Evolutionary conservation across 1,140 invertebrate genomes (phyloP), one percentile per base, ranked within the genome.

Genomic region (Diachasma alloeum): DNA sequence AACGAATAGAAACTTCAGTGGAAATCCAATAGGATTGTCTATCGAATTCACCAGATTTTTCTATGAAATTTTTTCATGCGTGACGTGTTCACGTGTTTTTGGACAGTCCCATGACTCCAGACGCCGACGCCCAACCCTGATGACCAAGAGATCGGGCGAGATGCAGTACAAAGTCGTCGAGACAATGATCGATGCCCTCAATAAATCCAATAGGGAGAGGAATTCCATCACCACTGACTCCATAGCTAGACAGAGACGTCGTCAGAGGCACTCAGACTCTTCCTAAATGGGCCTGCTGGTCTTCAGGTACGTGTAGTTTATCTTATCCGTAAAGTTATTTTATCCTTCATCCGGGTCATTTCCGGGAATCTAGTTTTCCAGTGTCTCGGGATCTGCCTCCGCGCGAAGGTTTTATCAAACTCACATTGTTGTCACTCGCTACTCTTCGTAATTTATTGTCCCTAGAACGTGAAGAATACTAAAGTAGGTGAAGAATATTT

Each of bases 361-460:
- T 48, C 13, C 37, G 59, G 5, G 2, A 15, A 13, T 26, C 63
- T 31, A 74, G 44, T 17, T 59, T 46, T 44, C 63, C 42, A 76
- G 42, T 59, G 26, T 63, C 59, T 15, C 59, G 19, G 11, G 22
- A 5, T 26, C 67, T 44, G 22, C 19, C n/a, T 24, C 63, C 74
- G n/a, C 74, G 67, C 44, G 44, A 72, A 46, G 44, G 46, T 46
- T 72, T 73, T 56, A 31, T 44, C 19, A 63, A 39, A 44, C 67
- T 77, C 19, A 74, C 63, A n/a, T 72, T 42, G 39, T 69, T 53
- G 44, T 73, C 71, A 77, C 81, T 81, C 3, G 79, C 75, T 15
- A 81, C 78, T 24, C 77, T 74, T 68, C 81, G 79, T 76, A 84
- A 72, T 81, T 74, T 77, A 73, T 80, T 83, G 22, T 80, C 78